These are phyloP conservation scores for Tetropium fuscum DNA, from an alignment of 2,888 invertebrate genomes.

Conservation along the genomic window DNA sequence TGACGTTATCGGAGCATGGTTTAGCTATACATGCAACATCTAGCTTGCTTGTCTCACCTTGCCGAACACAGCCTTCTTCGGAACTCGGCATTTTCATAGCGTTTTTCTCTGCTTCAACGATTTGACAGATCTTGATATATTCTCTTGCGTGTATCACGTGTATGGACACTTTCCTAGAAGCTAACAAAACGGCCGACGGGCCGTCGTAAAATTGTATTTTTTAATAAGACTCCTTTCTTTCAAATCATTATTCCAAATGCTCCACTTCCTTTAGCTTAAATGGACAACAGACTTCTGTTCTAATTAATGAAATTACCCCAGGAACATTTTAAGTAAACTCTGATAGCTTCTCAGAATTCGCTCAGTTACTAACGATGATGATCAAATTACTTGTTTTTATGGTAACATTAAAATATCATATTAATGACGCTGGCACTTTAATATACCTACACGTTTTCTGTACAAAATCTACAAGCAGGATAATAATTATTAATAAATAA, in stretches of 20 bases:
- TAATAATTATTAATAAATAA: too few species aligned
- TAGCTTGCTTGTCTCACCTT: slow-evolving; percentile 25
- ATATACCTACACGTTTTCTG: too few species aligned
- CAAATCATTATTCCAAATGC: slow-evolving; percentile 37
- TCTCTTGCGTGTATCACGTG: slow-evolving; percentile 55
- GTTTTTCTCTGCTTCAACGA: slow-evolving; percentile 48
- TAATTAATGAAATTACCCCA: slow-evolving; percentile 38
- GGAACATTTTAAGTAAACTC: slow-evolving; percentile 20
- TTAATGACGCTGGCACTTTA: too few species aligned
- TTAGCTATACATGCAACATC: slow-evolving; percentile 1
- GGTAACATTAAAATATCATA: background rate
- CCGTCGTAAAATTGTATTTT: slow-evolving; percentile 41
- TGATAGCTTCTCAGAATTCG: slow-evolving; percentile 18
- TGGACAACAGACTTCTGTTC: slow-evolving; percentile 23
- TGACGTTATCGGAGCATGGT: slow-evolving; percentile 23
- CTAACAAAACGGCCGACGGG: slow-evolving; percentile 50
- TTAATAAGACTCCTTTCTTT: slow-evolving; percentile 43
- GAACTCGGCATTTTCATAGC: slow-evolving; percentile 25
- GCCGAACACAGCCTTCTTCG: slow-evolving; percentile 24
- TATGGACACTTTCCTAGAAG: slow-evolving; percentile 50
- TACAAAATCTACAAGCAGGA: too few species aligned
- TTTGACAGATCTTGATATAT: slow-evolving; percentile 55
- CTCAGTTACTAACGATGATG: slow-evolving; percentile 15
- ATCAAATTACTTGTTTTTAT: slow-evolving; percentile 17
- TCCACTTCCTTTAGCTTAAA: slow-evolving; percentile 32